A percentile compares a stretch with the other conserved stretches of the same genome.
These are phyloP conservation scores for Erynnis tages DNA, from an alignment of 2,888 invertebrate genomes.

Conservation along the genomic window DNA sequence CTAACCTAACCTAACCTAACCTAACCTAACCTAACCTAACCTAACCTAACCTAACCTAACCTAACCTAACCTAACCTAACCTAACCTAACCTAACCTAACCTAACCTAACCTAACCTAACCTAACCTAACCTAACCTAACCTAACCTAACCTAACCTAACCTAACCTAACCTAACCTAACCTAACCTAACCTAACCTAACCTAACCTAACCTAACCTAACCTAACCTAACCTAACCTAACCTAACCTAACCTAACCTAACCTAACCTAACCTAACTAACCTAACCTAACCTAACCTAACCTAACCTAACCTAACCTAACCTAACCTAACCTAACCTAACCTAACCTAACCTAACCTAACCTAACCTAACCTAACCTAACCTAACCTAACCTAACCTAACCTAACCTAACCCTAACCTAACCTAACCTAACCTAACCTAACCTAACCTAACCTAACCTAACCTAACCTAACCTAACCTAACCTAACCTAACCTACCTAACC, in stretches of 20 bases:
- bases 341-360: constrained; percentile 27
- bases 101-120: too few species aligned
- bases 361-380: constrained; percentile 29
- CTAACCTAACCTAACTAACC: constrained; percentile 29
- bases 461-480: too few species aligned
- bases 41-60: too few species aligned
- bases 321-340: constrained; percentile 30
- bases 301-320: constrained; percentile 29
- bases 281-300: constrained; percentile 30
- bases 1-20: too few species aligned
- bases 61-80: too few species aligned
- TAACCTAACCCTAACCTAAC: too few species aligned
- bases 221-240: constrained; percentile 30
- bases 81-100: too few species aligned
- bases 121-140: constrained; percentile 31
- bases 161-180: constrained; percentile 31
- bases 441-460: constrained; percentile 29
- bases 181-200: constrained; percentile 34
- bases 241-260: constrained; percentile 31
- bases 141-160: constrained; percentile 32
- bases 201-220: constrained; percentile 33
- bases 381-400: constrained; percentile 27
- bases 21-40: too few species aligned
- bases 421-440: constrained; percentile 29
- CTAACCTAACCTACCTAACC: too few species aligned